A percentile compares a stretch with the other conserved stretches of the same genome.
Evolutionary conservation across 2,113 vertebrate species (phyloP).

Genomic region (Antidorcas marsupialis): DNA sequence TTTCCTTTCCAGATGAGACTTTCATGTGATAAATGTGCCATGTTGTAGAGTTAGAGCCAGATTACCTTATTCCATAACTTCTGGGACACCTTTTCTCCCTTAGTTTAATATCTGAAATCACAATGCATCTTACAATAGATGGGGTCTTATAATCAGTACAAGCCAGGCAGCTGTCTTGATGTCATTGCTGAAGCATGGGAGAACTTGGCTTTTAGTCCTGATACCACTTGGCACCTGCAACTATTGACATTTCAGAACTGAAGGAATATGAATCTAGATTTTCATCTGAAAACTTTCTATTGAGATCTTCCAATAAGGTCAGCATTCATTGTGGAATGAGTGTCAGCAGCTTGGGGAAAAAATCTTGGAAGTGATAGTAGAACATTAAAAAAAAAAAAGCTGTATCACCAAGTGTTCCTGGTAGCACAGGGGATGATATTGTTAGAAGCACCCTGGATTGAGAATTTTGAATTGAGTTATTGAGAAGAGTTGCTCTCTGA

Average conservation of each 20-base stretch:
- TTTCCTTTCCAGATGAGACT: neutral
- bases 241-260: neutral
- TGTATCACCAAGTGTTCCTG: neutral
- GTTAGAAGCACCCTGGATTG: neutral
- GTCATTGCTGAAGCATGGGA: neutral
- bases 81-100: neutral
- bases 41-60: neutral
- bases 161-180: slow-evolving; percentile 22
- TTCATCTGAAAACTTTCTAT: neutral
- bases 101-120: neutral
- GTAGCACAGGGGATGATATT: neutral
- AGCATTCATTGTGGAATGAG: neutral
- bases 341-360: neutral
- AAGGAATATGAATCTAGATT: neutral
- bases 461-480: neutral
- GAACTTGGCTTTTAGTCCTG: neutral
- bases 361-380: neutral
- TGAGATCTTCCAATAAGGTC: neutral
- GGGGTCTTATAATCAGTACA: neutral
- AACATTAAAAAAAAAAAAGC: neutral
- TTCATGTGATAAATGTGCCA: neutral
- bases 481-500: neutral
- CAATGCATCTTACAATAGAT: neutral
- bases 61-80: neutral
- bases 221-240: neutral